phyloP scores from a whole-genome alignment of 2,113 vertebrate genomes.

The Myotis lucifugus region DNA sequence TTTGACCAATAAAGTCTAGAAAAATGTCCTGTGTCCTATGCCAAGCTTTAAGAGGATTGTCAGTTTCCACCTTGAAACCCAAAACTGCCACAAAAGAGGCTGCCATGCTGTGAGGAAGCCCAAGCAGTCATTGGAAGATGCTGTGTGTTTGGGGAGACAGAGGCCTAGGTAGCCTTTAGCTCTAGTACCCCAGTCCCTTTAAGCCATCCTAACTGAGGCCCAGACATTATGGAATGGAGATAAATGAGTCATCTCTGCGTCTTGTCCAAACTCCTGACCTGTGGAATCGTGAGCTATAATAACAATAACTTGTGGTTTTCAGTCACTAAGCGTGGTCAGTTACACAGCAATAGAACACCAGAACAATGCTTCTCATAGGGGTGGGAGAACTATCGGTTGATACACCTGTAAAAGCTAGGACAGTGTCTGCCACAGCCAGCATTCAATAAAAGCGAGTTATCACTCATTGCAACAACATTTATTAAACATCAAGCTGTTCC shows the following conservation, averaged over 20 bases:
- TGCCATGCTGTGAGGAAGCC: neutral
- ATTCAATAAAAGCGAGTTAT: neutral
- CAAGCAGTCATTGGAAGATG: neutral
- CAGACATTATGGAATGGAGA: neutral
- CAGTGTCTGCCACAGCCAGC: neutral
- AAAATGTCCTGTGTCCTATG: neutral
- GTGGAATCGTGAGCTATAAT: neutral
- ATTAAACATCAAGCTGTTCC: neutral
- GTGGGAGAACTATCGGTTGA: neutral
- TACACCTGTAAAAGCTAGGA: neutral
- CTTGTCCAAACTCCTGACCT: neutral
- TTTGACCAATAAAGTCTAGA: neutral
- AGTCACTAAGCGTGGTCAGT: neutral
- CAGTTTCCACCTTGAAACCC: neutral
- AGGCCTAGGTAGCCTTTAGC: neutral
- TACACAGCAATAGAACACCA: neutral
- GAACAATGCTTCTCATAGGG: neutral
- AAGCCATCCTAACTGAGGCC: neutral
- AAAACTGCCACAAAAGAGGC: neutral
- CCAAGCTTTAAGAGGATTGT: neutral
- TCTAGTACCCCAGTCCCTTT: neutral
- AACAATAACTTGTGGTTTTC: neutral
- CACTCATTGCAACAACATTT: neutral
- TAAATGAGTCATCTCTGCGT: neutral
- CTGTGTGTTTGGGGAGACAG: neutral